Evolutionary conservation across 2,888 invertebrate species (phyloP).

Genomic region (Eledona agricola): DNA sequence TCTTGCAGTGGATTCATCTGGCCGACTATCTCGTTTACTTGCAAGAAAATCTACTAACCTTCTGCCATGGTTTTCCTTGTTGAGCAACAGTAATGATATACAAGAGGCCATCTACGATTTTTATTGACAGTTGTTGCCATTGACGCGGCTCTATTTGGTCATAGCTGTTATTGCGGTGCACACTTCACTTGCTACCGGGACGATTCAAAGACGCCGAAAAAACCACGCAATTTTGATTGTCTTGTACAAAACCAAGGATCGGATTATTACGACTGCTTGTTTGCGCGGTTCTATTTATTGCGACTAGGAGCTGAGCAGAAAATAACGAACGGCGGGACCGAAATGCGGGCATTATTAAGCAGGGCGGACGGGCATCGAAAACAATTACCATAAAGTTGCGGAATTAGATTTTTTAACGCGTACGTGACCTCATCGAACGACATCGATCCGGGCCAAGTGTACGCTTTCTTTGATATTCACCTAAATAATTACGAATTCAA

Average conservation of each 20-base stretch:
- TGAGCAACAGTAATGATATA: slow-evolving; percentile 56
- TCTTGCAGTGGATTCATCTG: slow-evolving; percentile 33
- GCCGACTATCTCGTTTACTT: slow-evolving; percentile 44
- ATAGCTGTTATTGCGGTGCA: slow-evolving; percentile 38
- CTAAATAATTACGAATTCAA: slow-evolving; percentile 32
- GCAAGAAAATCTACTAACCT: slow-evolving; percentile 54
- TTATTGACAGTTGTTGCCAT: slow-evolving; percentile 56
- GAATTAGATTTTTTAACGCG: slow-evolving; percentile 19
- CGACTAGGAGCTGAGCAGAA: slow-evolving; percentile 15
- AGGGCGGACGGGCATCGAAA: slow-evolving; percentile 4
- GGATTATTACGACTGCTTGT: no score
- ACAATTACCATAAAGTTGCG: slow-evolving; percentile 25
- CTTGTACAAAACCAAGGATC: no score
- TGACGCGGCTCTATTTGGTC: slow-evolving; percentile 53
- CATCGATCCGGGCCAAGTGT: slow-evolving; percentile 42
- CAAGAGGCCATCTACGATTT: slow-evolving; percentile 55
- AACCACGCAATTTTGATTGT: slow-evolving; percentile 1
- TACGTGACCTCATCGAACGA: slow-evolving; percentile 15
- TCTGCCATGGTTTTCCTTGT: slow-evolving; percentile 57
- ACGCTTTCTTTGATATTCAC: slow-evolving; percentile 42
- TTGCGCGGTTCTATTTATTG: slow-evolving; percentile 17
- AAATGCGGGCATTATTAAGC: slow-evolving; percentile 19
- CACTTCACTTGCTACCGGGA: slow-evolving; percentile 27
- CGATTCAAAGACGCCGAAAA: slow-evolving; percentile 12
- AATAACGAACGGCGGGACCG: slow-evolving; percentile 6